These are phyloP conservation scores for Pipistrellus nathusii DNA, from an alignment of 2,797 vertebrate species.

Conservation along the genomic window DNA sequence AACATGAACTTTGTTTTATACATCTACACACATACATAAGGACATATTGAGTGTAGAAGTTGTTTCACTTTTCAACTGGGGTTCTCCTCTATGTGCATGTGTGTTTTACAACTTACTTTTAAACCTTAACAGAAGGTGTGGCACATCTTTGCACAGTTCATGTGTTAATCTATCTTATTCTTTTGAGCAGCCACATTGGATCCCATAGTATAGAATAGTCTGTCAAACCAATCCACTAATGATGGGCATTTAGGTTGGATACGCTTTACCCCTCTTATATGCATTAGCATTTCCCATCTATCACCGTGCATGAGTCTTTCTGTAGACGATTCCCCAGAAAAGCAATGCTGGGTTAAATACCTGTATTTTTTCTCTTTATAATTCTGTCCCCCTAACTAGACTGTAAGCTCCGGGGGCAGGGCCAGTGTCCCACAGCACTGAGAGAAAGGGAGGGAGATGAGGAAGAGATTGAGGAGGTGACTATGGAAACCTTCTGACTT, in stretches of 20 bases:
- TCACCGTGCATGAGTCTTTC: neutral
- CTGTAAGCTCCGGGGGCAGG: neutral
- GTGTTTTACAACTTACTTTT: slow-evolving; percentile 24
- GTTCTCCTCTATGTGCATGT: neutral
- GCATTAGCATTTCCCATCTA: neutral
- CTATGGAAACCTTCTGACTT: slow-evolving; percentile 15
- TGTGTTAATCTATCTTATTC: neutral
- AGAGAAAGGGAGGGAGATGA: neutral
- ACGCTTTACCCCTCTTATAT: neutral
- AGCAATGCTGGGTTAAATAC: neutral
- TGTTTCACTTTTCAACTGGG: slow-evolving; percentile 7
- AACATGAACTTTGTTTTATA: neutral
- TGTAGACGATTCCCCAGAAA: neutral
- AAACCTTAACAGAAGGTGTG: neutral
- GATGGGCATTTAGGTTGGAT: neutral
- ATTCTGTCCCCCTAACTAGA: neutral
- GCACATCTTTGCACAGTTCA: neutral
- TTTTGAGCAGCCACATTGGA: neutral
- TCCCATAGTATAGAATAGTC: neutral
- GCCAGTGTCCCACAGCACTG: neutral
- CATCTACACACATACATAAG: neutral
- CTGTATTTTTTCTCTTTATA: neutral
- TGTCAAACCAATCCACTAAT: neutral
- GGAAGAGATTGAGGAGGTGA: neutral
- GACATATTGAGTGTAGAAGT: neutral